A percentile compares a stretch with the other conserved stretches of the same genome.
phyloP scores from a whole-genome alignment of 2,888 invertebrate species.

The Drosophila cognata region DNA sequence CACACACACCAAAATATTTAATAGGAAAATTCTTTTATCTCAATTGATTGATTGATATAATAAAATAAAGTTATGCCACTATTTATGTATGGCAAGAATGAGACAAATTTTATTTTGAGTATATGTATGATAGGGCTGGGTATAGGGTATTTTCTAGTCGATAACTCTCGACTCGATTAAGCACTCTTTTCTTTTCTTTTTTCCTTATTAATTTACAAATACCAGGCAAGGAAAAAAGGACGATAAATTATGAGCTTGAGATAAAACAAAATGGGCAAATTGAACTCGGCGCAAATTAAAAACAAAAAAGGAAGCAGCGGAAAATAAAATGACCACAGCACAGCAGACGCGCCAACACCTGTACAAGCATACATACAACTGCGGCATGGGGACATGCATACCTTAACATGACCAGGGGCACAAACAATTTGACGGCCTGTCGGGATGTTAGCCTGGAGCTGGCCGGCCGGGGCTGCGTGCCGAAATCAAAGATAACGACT shows the following conservation, averaged over 20 bases:
- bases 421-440: conserved; percentile 38
- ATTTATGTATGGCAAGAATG: not conserved
- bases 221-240: conserved; percentile 20
- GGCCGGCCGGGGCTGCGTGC: conserved; percentile 57
- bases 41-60: not conserved
- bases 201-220: conserved; percentile 40
- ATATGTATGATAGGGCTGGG: not conserved
- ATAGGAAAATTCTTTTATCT: not conserved
- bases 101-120: not conserved
- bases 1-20: not conserved
- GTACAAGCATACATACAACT: conserved; percentile 18
- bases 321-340: conserved; percentile 47
- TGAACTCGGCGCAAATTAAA: conserved; percentile 69
- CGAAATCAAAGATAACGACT: conserved; percentile 82
- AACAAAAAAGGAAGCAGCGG: conserved; percentile 18
- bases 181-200: conserved; percentile 8
- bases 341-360: conserved; percentile 60
- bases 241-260: conserved; percentile 70
- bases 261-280: conserved; percentile 72
- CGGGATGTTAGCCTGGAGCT: conserved; percentile 39
- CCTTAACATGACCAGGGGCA: conserved; percentile 38
- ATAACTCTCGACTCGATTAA: not conserved
- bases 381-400: not conserved
- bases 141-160: not conserved
- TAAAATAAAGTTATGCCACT: not conserved